Base-by-base conservation (phyloP, 92 coral and sea anemone species). In the Porites divaricata region DNA sequence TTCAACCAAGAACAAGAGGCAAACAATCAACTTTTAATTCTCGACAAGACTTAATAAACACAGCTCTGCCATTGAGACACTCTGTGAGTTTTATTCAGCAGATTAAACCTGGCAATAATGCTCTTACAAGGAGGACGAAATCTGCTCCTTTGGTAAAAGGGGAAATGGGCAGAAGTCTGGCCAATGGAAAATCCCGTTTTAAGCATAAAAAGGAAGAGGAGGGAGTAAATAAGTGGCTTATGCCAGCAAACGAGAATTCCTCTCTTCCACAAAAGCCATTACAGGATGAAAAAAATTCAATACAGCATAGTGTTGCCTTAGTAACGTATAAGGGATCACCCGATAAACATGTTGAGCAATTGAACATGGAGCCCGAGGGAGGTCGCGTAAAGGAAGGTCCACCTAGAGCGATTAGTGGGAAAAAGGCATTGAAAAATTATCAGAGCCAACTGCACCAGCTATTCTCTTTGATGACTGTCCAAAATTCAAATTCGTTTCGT, bases 401-500 rank as follows among this genome's bases (percentile, higher is more conserved):
- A 0, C 8, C 53, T 82, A 45, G 10, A 23, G 21, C 19, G 24
- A 48, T 10, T 5, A 26, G 10, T 5, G 10, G 16, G 17, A 21
- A 23, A 52, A 22, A 8, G 23, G 11, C 49, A 15, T 21, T 53
- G 48, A 59, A 11, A 2, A 73, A 70, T 82, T 25, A 9, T 11
- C 79, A 41, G 22, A 81, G 50, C 24, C 78, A 81, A 56, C 51
- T 81, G 14, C 86, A 78, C 9, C 65, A 70, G 49, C 61, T 81
- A 12, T 72, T 81, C 35, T 14, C 71, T 16, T 49, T 82, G 63
- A 49, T 82, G 79, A 50, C 79, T 9, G 49, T 72, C 8, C 79
- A 82, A 62, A 20, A 11, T 6, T 57, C 86, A 1, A 63, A 72
- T 51, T 82, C 86, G 6, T 82, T 82, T 73, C 86, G 86, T 49